Evolutionary conservation across 1,140 invertebrate species (phyloP).

Genomic region (Melanaphis sacchari): DNA sequence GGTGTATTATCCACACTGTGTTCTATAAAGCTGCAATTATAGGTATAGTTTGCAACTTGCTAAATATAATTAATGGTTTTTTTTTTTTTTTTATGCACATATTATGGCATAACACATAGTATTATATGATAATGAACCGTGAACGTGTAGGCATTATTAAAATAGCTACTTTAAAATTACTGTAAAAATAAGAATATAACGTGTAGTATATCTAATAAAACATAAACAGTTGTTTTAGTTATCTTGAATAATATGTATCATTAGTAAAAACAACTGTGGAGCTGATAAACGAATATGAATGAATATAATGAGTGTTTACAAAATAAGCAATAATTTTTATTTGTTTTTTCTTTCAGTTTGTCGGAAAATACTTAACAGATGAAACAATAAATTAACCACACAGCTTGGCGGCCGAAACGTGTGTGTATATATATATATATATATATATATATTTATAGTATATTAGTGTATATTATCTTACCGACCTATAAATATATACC

Average conservation of each 20-base stretch:
- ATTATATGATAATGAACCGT: background rate
- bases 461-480: background rate
- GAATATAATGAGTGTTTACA: background rate
- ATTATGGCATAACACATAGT: background rate
- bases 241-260: constrained; percentile 39
- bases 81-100: background rate
- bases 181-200: background rate
- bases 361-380: constrained; percentile 6
- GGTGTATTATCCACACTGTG: background rate
- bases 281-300: background rate
- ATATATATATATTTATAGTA: too few species aligned
- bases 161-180: background rate
- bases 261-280: background rate
- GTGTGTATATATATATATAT: too few species aligned
- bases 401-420: background rate
- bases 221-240: background rate
- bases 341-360: background rate
- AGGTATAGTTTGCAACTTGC: background rate
- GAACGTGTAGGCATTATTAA: background rate
- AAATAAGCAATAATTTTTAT: constrained; percentile 15
- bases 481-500: background rate
- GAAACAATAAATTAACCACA: constrained; percentile 27
- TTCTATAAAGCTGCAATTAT: background rate
- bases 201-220: background rate
- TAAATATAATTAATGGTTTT: background rate